Percentiles rank a stretch among this genome's conserved stretches.
phyloP scores from a whole-genome alignment of 2,888 invertebrate species.

The Apodemia zela region DNA sequence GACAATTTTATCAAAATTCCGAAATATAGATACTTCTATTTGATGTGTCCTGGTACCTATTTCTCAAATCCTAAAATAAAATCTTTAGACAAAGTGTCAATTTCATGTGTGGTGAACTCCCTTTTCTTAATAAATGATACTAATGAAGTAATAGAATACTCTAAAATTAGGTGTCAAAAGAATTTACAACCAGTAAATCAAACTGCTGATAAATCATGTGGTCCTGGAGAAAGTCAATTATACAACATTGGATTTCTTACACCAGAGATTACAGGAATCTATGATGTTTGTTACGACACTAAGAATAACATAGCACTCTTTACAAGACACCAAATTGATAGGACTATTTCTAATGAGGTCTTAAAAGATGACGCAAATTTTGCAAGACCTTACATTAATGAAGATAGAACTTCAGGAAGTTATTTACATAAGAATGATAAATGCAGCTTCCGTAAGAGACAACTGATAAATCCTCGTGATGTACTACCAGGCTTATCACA shows the following conservation, averaged over 20 bases:
- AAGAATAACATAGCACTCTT: constrained; percentile 40
- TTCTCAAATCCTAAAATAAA: constrained; percentile 28
- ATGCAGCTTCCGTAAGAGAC: constrained; percentile 49
- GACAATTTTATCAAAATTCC: constrained; percentile 40
- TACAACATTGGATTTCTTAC: constrained; percentile 42
- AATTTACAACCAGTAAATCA: constrained; percentile 33
- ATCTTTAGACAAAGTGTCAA: constrained; percentile 24
- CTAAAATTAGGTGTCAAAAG: constrained; percentile 43
- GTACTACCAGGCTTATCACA: constrained; percentile 47
- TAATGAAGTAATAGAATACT: constrained; percentile 32
- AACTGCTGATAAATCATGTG: constrained; percentile 36
- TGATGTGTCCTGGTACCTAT: constrained; percentile 43
- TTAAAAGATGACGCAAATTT: not conserved
- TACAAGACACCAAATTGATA: constrained; percentile 35
- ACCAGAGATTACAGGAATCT: constrained; percentile 37
- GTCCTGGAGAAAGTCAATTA: constrained; percentile 35
- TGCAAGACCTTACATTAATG: not conserved
- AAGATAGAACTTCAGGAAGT: constrained; percentile 23
- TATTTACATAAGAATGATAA: constrained; percentile 34
- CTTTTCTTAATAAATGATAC: constrained; percentile 36
- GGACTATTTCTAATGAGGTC: constrained; percentile 1
- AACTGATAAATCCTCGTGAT: constrained; percentile 48
- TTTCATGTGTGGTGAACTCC: constrained; percentile 39
- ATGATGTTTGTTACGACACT: constrained; percentile 46
- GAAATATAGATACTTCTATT: constrained; percentile 30